phyloP scores from a whole-genome alignment of 2,888 invertebrate genomes.

The Pimpla rufipes region DNA sequence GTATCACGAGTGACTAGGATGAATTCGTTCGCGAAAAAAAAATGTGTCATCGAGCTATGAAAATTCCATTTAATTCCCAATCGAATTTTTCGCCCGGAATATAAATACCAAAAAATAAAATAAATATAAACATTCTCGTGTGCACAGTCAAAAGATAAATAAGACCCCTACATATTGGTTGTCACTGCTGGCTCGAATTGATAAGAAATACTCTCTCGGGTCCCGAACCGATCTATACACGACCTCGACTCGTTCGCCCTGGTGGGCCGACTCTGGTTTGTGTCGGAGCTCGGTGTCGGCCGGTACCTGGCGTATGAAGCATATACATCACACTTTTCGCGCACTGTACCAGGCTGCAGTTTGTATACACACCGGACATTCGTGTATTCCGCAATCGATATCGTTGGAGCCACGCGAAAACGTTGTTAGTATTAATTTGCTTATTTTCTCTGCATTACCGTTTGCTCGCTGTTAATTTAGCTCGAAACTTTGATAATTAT shows the following conservation, averaged over 20 bases:
- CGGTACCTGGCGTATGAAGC: conserved; percentile 8
- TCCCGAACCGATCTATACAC: background rate
- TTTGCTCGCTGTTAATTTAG: background rate
- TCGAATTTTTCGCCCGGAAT: no score
- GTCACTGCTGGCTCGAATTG: background rate
- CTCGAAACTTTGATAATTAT: background rate
- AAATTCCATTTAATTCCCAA: no score
- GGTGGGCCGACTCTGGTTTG: background rate
- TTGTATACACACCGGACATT: background rate
- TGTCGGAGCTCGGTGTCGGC: background rate
- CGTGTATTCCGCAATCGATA: background rate
- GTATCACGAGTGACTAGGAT: no score
- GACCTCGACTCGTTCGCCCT: background rate
- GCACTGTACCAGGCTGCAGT: background rate
- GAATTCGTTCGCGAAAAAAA: no score
- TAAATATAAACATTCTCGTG: background rate
- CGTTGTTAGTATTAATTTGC: background rate
- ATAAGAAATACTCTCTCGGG: conserved; percentile 12
- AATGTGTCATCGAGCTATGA: no score
- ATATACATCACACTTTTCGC: conserved; percentile 6
- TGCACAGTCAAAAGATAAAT: background rate
- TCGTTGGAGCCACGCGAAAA: background rate
- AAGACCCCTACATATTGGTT: background rate
- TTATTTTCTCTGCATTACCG: background rate
- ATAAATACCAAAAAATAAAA: no score